Evolutionary conservation across 2,113 vertebrate species (phyloP), one percentile per base, ranked within the genome.

Genomic region (Sisor rabdophorus): DNA sequence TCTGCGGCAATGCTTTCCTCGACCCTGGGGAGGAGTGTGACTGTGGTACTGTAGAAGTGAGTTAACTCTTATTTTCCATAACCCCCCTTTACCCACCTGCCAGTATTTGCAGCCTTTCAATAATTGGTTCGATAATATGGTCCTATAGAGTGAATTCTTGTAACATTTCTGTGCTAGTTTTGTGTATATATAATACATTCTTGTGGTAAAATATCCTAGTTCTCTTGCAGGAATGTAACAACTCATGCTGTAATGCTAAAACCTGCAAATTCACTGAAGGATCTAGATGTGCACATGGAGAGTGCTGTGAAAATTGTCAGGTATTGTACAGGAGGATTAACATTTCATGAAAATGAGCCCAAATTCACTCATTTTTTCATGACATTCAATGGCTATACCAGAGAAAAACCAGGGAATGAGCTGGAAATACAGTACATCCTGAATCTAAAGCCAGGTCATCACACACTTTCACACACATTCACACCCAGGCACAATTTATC

Each of bases 1-100:
- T 85, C 77, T 96, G 96, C 0, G 95, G 95, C 15, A 95, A 98
- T 71, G 87, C 79, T 72, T 90, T 96, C 0, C 80, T 97, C 84
- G 96, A 98, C 64, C 82, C 79, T 0, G 95, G 94, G n/a, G 96
- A 98, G 82, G 90, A 97, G 75, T 98, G 96, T 0, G 96, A 98
- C 89, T 98, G 96, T 0, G 95, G 96, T 26, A 81, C 76, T 0
- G 87, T 73, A 0, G 79, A 95, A 94, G 96, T 97, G 79, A 36
- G 79, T 16, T 8, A 2, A 50, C 50, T 24, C 32, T 58, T 40
- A 74, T 59, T 15, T 53, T 9, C 12, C n/a, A n/a, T 53, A 36
- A 61, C 9, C 56, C 30, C 20, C 9, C 13, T 7, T 36, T 36
- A 36, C 7, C 3, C 32, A 4, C 32, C 32, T 36, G 32, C 32